Evolutionary conservation across 1,140 invertebrate species (phyloP), one percentile per base, ranked within the genome.

Genomic region (Dreissena polymorpha): DNA sequence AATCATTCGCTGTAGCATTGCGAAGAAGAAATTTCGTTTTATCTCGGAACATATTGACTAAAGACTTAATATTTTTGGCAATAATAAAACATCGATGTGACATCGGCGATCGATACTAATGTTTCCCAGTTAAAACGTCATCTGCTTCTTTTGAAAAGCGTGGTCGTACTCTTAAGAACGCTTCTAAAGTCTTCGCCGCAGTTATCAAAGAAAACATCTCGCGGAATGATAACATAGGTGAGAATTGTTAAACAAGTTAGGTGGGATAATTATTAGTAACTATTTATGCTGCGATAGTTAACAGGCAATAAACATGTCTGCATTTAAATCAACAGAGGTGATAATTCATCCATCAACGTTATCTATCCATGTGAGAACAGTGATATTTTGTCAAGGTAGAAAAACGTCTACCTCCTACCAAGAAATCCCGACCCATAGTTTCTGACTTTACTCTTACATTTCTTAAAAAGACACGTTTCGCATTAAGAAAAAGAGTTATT

Each of bases 281-380:
- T 71, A 60, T 79, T 39, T 79, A 71, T 79, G 60, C 29, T 71
- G 27, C 55, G 68, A 21, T 79, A 70, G 57, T 79, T 79, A 60
- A 79, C 67, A 79, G 53, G 23, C 57, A 79, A 79, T 79, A 70
- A 69, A 77, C 13, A 60, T 67, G 75, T 77, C 73, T 75, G 73
- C 50, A 53, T 55, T 39, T 27, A 75, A 49, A 18, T 75, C 50
- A 63, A 63, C 73, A 16, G 73, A 64, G 51, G 39, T 65, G 60
- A 75, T 25, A 51, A 39, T 39, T 39, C 39, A 39, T 39, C 39
- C 39, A 39, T 39, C 39, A 39, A 39, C 39, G 2, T 39, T 39
- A 39, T 39, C 39, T 39, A 39, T 39, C 39, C 2, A 39, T 39
- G 39, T 39, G 2, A 8, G 39, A 39, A 39, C 39, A 39, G 3